Conservation (phyloP, 1,140 invertebrate species). For the Maniola jurtina region DNA sequence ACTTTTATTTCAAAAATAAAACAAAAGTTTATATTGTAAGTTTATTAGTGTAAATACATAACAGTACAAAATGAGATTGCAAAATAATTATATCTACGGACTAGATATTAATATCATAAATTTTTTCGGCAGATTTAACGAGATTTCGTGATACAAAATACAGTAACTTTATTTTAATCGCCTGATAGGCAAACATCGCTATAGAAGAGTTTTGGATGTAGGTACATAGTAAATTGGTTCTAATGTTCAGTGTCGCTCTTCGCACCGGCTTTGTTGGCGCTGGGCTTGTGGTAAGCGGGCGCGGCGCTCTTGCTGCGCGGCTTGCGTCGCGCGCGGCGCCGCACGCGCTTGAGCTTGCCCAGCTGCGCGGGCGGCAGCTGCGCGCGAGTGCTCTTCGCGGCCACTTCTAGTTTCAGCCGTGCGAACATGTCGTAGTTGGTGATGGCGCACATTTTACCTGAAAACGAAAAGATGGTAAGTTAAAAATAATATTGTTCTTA, state of each 20-base stretch:
- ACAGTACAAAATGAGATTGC: constrained; percentile 10
- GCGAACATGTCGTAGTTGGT: constrained; percentile 77
- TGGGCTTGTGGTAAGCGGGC: constrained; percentile 41
- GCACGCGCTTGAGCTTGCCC: constrained; percentile 49
- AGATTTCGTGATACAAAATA: no score
- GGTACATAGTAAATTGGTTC: constrained; percentile 5
- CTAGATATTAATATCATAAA: background rate
- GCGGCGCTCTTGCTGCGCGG: constrained; percentile 71
- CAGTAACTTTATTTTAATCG: no score
- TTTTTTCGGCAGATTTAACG: background rate
- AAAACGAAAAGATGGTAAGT: constrained; percentile 24
- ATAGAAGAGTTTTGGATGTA: no score
- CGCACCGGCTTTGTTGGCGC: constrained; percentile 51
- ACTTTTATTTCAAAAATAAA: background rate
- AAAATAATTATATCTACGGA: background rate
- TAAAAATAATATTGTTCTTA: background rate
- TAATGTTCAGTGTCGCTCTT: constrained; percentile 70
- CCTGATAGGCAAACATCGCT: no score
- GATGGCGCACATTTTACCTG: constrained; percentile 73
- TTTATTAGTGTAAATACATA: background rate
- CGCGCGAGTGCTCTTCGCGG: constrained; percentile 53
- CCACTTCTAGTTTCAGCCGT: constrained; percentile 65
- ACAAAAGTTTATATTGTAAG: background rate
- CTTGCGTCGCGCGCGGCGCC: constrained; percentile 55
- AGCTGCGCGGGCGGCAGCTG: constrained; percentile 48